Percentiles rank a stretch among this genome's conserved stretches.
Conservation (phyloP, 2,113 vertebrate species). For the Hippocampus abdominalis region DNA sequence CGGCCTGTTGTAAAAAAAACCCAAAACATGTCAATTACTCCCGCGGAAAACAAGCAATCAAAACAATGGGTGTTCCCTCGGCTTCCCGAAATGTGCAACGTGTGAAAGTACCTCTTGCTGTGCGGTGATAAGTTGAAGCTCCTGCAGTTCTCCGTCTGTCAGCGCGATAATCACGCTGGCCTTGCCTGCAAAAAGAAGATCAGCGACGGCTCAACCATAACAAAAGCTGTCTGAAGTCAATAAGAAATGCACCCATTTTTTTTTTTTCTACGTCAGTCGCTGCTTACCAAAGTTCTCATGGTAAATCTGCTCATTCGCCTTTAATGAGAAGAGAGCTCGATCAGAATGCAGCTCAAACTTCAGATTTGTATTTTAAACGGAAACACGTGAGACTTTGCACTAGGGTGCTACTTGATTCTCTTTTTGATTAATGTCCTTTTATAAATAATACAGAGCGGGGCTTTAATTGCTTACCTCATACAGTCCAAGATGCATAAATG, state of each 20-base stretch:
- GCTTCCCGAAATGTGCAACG: background rate
- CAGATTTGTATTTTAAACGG: background rate
- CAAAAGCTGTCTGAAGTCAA: background rate
- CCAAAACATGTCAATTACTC: background rate
- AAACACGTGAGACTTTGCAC: background rate
- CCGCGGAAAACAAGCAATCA: constrained; percentile 3
- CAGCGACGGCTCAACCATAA: background rate
- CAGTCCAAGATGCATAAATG: constrained; percentile 85
- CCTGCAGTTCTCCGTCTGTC: constrained; percentile 78
- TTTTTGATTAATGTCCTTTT: background rate
- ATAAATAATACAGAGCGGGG: too few species aligned
- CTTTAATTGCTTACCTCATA: constrained; percentile 47
- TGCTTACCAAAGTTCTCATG: constrained; percentile 75
- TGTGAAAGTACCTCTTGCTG: constrained; percentile 74
- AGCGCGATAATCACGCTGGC: constrained; percentile 85
- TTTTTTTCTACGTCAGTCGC: background rate
- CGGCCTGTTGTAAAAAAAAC: constrained; percentile 68
- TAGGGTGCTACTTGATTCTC: background rate
- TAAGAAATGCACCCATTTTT: background rate
- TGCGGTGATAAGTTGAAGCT: constrained; percentile 71
- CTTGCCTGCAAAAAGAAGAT: constrained; percentile 54
- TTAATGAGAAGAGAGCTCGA: constrained; percentile 40
- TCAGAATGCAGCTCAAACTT: constrained; percentile 4
- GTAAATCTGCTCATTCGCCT: constrained; percentile 88
- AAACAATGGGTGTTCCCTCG: background rate